Evolutionary conservation across 2,113 vertebrate species (phyloP), one percentile per base, ranked within the genome.

Genomic region (Gobius niger): DNA sequence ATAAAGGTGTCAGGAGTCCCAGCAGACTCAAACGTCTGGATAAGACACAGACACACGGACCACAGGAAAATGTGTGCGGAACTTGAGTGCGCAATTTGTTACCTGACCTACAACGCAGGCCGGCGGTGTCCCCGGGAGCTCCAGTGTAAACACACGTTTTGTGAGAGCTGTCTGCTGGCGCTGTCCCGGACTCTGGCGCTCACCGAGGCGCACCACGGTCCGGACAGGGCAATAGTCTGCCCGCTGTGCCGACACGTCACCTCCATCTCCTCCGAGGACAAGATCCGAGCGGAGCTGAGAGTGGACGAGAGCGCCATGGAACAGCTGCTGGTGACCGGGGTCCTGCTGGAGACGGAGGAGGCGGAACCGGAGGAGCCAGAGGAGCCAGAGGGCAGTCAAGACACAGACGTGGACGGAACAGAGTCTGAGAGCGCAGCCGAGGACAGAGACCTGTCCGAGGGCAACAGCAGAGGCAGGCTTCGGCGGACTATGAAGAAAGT

Each of bases 11-110:
- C 6, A 40, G 6, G 9, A 40, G 7, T 60, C 7, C 7, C 34
- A 16, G 40, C 42, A 14, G 7, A 16, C 9, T 60, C 57, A 42
- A 16, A 59, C 56, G 7, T 57, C 6, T 13, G 12, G 54, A 14
- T 57, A 41, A 59, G 13, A 15, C 12, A 56, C 42, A 57, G 12
- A 19, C 3, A 49, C 10, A 15, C 42, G 18, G 16, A 1, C 4
- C 41, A 3, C 6, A 66, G 5, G 65, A 50, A 0, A 73, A 92
- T 93, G 92, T 72, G 16, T 53, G 74, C 87, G 24, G 90, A 92
- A 18, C 62, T 89, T 0, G 93, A 93, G 81, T 93, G 93, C 73
- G 89, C 87, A 10, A 69, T 93, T 64, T 93, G 93, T 75, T 93
- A 91, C 85, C 64, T 47, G 54, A 54, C 18, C 51, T 93, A 82